Conservation (phyloP, 2,888 invertebrate genomes). For the Ashinkailepas kermadecensis region DNA sequence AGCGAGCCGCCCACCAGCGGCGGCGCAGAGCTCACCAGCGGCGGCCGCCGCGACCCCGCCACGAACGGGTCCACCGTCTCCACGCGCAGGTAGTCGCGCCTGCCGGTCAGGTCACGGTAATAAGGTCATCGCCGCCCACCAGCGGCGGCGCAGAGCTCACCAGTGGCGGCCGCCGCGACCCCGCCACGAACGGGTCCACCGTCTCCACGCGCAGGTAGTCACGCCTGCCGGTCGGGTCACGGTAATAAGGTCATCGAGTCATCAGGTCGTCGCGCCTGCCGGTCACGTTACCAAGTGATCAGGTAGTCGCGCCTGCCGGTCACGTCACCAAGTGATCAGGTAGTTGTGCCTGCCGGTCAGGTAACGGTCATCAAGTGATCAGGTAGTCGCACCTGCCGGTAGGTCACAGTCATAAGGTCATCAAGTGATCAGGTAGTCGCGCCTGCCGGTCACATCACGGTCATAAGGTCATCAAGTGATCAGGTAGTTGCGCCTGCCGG, state of each 20-base stretch:
- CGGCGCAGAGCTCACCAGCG: conserved; percentile 28
- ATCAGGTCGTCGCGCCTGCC: too few relatives aligned
- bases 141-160: conserved; percentile 27
- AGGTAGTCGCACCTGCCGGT: too few relatives aligned
- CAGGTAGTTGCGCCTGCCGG: too few relatives aligned
- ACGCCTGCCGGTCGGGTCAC: conserved; percentile 30
- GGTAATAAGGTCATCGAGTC: too few relatives aligned
- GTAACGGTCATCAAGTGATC: too few relatives aligned
- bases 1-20: conserved; percentile 26
- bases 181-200: conserved; percentile 68
- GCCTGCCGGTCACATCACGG: too few relatives aligned
- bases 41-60: conserved; percentile 45
- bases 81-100: conserved; percentile 53
- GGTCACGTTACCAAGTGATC: too few relatives aligned
- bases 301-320: too few relatives aligned
- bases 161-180: conserved; percentile 38
- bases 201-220: conserved; percentile 65
- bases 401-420: too few relatives aligned
- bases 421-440: too few relatives aligned
- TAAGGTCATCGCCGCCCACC: conserved; percentile 23
- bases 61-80: conserved; percentile 78
- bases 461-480: too few relatives aligned
- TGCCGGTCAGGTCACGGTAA: conserved; percentile 20
- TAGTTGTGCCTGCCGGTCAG: conserved; percentile 34
- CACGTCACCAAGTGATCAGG: conserved; percentile 40